Percentiles rank a stretch among this genome's conserved stretches.
Conservation (phyloP, 2,797 vertebrate species). For the Zenarchopterus dispar region DNA sequence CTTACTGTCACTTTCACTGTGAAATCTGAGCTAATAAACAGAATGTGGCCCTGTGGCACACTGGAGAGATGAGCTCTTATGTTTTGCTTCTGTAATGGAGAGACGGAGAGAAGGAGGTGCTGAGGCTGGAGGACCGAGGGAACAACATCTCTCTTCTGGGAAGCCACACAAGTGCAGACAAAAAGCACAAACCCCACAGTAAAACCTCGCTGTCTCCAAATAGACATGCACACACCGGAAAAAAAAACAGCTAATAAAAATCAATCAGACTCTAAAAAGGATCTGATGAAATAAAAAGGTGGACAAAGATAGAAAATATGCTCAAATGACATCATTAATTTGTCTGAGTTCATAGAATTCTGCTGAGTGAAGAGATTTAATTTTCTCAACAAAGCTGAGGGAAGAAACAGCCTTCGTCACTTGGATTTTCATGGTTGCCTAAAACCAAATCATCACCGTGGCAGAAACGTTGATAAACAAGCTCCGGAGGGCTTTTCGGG, state of each 20-base stretch:
- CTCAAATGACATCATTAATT: conserved; percentile 36
- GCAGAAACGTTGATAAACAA: too few relatives aligned
- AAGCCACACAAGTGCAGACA: conserved; percentile 15
- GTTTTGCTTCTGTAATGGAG: conserved; percentile 21
- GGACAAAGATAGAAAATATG: conserved; percentile 21
- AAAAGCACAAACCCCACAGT: too few relatives aligned
- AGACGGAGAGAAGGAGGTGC: not conserved
- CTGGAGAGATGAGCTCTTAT: conserved; percentile 12
- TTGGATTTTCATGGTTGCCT: conserved; percentile 4
- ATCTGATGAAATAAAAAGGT: conserved; percentile 32
- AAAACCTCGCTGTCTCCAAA: conserved; percentile 15
- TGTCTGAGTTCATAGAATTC: conserved; percentile 14
- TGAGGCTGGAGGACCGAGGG: conserved; percentile 15
- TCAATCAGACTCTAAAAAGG: conserved; percentile 45
- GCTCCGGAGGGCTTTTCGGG: too few relatives aligned
- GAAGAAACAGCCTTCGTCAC: conserved; percentile 27
- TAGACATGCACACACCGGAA: not conserved
- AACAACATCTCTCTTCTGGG: conserved; percentile 19
- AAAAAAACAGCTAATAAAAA: conserved; percentile 27
- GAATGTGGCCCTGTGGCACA: conserved; percentile 39
- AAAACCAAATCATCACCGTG: too few relatives aligned
- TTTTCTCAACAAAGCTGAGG: conserved; percentile 18
- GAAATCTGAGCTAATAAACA: conserved; percentile 51
- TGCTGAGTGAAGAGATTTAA: conserved; percentile 21
- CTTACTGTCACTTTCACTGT: conserved; percentile 60